Base-by-base conservation (phyloP, 2,113 vertebrate species). In the Phoenicopterus ruber region DNA sequence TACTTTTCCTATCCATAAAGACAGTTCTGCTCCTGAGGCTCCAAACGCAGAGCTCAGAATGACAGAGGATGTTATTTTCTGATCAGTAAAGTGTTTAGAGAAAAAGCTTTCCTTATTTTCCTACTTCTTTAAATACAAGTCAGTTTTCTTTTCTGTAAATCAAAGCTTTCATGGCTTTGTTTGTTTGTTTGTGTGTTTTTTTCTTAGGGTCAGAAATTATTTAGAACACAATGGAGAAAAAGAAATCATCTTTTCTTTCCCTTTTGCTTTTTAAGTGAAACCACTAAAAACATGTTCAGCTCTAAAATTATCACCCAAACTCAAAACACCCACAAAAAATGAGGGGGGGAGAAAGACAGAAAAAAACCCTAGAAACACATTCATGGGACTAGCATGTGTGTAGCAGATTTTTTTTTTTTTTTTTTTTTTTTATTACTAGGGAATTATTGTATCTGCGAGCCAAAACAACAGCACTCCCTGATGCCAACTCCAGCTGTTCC, bases 401-500 rank as follows among this genome's bases (percentile, higher is more conserved):
- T 32, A 82, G 71, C 52, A 86, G 63, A 88, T 34, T 66, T 80
- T 47, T 81, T 38, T 82, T 46, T 83, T 65, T 77, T 73, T 38
- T 84, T 46, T 83, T 69, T 81, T 81, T 83, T 40, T 24, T 92
- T 94, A 91, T 73, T 96, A 77, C 76, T 21, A 55, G 82, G 77
- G 82, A 85, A 86, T 96, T 94, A 94, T 92, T 96, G 86, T 96
- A 90, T 96, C 93, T 96, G 88, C 72, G 3, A 96, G 97, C 97
- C 96, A 97, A 96, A 96, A 97, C 94, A 97, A 97, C 81, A 86
- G 88, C 76, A 89, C 65, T 96, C 78, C 88, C 81, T 78, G 62
- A 94, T 92, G 94, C 89, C 91, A 95, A n/a, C 91, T 97, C 96
- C 95, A 98, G 96, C 96, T 97, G 96, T 94, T 98, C 81, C 71